Evolutionary conservation across 2,888 invertebrate genomes (phyloP).

Genomic region (Drosophila barbarae): DNA sequence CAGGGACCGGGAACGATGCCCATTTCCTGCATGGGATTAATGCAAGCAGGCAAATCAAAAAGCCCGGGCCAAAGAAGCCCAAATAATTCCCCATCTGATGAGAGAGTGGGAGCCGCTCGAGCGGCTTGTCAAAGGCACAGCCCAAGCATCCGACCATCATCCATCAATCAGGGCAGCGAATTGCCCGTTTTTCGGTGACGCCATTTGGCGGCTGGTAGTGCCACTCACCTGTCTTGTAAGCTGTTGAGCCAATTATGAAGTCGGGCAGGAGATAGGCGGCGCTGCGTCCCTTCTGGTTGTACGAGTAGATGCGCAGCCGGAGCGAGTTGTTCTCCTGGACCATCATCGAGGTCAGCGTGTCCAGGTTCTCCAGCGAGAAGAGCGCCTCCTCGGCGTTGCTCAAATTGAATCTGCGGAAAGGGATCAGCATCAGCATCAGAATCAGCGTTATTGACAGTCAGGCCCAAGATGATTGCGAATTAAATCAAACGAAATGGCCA

Average conservation of each 20-base stretch:
- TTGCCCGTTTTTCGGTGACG: slow-evolving; percentile 33
- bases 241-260: slow-evolving; percentile 87
- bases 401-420: slow-evolving; percentile 76
- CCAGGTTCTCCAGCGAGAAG: slow-evolving; percentile 81
- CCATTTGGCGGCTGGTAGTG: slow-evolving; percentile 45
- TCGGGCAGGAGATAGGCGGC: slow-evolving; percentile 86
- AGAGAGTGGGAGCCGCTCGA: slow-evolving; percentile 12
- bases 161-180: slow-evolving; percentile 62
- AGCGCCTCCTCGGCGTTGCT: slow-evolving; percentile 79
- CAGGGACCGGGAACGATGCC: neutral
- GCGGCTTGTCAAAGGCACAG: slow-evolving; percentile 37
- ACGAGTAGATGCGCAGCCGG: slow-evolving; percentile 87
- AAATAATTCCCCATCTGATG: slow-evolving; percentile 26
- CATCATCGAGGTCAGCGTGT: slow-evolving; percentile 88
- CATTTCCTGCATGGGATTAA: slow-evolving; percentile 41
- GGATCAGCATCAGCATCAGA: neutral
- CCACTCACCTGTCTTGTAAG: slow-evolving; percentile 84
- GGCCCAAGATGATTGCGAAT: slow-evolving; percentile 33
- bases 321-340: slow-evolving; percentile 90
- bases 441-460: slow-evolving; percentile 10
- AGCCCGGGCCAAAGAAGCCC: slow-evolving; percentile 19
- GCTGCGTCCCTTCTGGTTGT: slow-evolving; percentile 91
- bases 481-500: slow-evolving; percentile 41
- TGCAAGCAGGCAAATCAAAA: slow-evolving; percentile 29
- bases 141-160: slow-evolving; percentile 39